Conservation (phyloP, 1,140 invertebrate genomes). For the Magallana ariakensis region DNA sequence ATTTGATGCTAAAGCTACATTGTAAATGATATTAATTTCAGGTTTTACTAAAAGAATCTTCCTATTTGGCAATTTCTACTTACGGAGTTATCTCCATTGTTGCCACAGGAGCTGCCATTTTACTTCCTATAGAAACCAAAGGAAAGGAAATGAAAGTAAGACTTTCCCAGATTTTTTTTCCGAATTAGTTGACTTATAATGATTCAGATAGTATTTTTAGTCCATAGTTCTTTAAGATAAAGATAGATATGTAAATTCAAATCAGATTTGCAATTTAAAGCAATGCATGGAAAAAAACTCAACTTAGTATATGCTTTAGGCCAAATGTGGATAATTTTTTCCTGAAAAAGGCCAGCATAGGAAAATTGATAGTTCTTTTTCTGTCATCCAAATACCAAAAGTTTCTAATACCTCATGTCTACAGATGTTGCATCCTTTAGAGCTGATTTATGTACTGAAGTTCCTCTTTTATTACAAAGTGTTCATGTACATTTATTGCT, state of each 20-base stretch:
- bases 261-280: neutral
- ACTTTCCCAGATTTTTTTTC: neutral
- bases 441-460: too few relatives aligned
- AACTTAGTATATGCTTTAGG: neutral
- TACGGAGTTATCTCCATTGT: constrained; percentile 76
- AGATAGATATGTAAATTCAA: neutral
- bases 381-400: too few relatives aligned
- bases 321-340: neutral
- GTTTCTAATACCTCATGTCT: neutral
- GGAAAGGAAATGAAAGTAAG: constrained; percentile 78
- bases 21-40: constrained; percentile 44
- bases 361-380: too few relatives aligned
- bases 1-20: too few relatives aligned
- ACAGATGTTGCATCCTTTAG: too few relatives aligned
- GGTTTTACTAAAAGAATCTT: constrained; percentile 77
- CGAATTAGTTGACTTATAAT: neutral
- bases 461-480: neutral
- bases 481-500: neutral
- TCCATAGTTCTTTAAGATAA: too few relatives aligned
- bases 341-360: too few relatives aligned
- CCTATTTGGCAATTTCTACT: constrained; percentile 75
- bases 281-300: neutral
- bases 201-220: neutral
- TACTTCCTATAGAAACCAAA: constrained; percentile 80
- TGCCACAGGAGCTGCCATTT: constrained; percentile 73